Conservation (phyloP, 2,113 vertebrate species). For the Cervus canadensis region DNA sequence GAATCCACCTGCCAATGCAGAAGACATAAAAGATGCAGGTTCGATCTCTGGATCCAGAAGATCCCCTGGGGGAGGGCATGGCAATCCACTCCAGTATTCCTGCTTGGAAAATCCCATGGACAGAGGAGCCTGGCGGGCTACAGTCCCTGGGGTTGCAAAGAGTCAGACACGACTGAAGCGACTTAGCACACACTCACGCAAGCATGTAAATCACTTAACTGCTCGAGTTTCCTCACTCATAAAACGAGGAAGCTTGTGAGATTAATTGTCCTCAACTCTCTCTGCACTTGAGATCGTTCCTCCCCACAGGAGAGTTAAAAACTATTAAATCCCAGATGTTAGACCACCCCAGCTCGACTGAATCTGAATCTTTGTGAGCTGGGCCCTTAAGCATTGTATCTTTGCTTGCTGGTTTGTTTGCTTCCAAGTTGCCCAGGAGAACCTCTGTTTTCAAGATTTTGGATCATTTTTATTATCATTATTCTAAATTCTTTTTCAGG, state of each 20-base stretch:
- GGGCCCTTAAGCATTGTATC: accelerated
- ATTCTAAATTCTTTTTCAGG: too few species aligned
- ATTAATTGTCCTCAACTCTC: background rate
- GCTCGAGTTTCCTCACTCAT: background rate
- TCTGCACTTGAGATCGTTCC: background rate
- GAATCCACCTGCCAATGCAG: background rate
- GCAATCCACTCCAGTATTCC: background rate
- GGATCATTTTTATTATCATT: too few species aligned
- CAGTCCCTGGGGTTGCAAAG: background rate
- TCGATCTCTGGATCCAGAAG: background rate
- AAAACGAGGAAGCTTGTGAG: background rate
- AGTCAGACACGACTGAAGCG: background rate
- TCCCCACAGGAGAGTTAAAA: background rate
- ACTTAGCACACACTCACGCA: background rate
- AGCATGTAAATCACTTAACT: background rate
- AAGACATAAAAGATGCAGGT: background rate
- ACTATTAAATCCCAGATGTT: background rate
- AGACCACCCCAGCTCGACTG: background rate
- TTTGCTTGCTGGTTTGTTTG: background rate
- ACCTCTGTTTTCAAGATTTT: too few species aligned
- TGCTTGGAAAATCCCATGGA: background rate
- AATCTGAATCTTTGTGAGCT: background rate
- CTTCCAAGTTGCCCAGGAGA: background rate
- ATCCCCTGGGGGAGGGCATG: background rate
- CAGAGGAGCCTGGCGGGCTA: background rate